These are phyloP conservation scores for Lucilia cuprina DNA, from an alignment of 1,140 invertebrate genomes.

Conservation along the genomic window DNA sequence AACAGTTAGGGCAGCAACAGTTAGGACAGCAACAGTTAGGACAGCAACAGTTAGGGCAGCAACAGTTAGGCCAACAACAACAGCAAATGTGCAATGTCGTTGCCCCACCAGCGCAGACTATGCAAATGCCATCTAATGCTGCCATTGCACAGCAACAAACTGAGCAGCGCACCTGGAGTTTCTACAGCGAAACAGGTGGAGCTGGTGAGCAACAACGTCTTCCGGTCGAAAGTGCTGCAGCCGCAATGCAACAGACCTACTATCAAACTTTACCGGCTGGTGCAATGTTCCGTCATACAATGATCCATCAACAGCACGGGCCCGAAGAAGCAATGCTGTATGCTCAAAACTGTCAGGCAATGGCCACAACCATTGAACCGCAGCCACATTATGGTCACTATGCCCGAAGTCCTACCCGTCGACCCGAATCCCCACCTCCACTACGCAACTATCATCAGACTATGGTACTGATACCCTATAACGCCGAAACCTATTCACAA, in stretches of 20 bases:
- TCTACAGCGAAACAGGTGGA: conserved; percentile 45
- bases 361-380: conserved; percentile 56
- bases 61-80: conserved; percentile 35
- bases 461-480: conserved; percentile 80
- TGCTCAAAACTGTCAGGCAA: conserved; percentile 56
- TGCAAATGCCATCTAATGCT: conserved; percentile 41
- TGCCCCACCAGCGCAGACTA: conserved; percentile 20
- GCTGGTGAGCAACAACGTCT: conserved; percentile 50
- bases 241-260: conserved; percentile 61
- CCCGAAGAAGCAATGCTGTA: conserved; percentile 51
- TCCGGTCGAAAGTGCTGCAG: conserved; percentile 49
- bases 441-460: conserved; percentile 72
- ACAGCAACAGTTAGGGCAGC: conserved; percentile 38
- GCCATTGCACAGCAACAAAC: conserved; percentile 57
- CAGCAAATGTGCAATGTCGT: conserved; percentile 37
- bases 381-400: conserved; percentile 60
- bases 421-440: conserved; percentile 72
- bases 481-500: conserved; percentile 63
- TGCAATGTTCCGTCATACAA: conserved; percentile 61
- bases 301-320: conserved; percentile 51
- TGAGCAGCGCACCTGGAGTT: conserved; percentile 59
- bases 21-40: conserved; percentile 33
- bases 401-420: conserved; percentile 62
- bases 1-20: conserved; percentile 39
- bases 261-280: conserved; percentile 64